Evolutionary conservation across 2,113 vertebrate genomes (phyloP).

Genomic region (Corythoichthys haematopterus): DNA sequence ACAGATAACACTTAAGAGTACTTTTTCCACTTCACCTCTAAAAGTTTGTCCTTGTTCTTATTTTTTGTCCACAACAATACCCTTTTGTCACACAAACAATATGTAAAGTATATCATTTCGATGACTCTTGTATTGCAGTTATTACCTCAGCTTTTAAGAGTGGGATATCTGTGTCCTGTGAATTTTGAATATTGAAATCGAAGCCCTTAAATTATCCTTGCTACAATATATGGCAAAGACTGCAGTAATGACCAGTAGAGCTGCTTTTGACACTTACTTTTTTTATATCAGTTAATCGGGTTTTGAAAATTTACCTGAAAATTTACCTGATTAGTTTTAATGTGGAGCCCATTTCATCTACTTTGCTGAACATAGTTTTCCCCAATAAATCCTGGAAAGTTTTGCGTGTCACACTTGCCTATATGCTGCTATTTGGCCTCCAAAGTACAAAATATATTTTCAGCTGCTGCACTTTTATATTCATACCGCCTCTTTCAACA

Average conservation of each 20-base stretch:
- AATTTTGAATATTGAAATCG: not conserved
- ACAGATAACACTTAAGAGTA: conserved; percentile 42
- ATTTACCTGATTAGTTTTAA: conserved; percentile 43
- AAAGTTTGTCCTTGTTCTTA: conserved; percentile 23
- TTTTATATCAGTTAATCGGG: conserved; percentile 53
- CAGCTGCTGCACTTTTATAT: conserved; percentile 35
- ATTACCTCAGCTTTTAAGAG: not conserved
- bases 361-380: conserved; percentile 48
- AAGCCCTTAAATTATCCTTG: not conserved
- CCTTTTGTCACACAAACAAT: conserved; percentile 1
- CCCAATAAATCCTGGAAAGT: conserved; percentile 30
- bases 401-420: conserved; percentile 19
- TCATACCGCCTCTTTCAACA: conserved; percentile 24
- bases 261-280: conserved; percentile 12
- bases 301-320: conserved; percentile 38
- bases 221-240: not conserved
- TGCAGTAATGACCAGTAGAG: not conserved
- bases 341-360: conserved; percentile 60
- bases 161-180: not conserved
- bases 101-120: not conserved
- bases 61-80: conserved; percentile 12
- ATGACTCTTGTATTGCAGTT: not conserved
- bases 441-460: conserved; percentile 25
- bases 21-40: conserved; percentile 22
- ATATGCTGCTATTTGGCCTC: conserved; percentile 24